Evolutionary conservation across 2,113 vertebrate genomes (phyloP), one percentile per base, ranked within the genome.

Genomic region (Lophura nycthemera): DNA sequence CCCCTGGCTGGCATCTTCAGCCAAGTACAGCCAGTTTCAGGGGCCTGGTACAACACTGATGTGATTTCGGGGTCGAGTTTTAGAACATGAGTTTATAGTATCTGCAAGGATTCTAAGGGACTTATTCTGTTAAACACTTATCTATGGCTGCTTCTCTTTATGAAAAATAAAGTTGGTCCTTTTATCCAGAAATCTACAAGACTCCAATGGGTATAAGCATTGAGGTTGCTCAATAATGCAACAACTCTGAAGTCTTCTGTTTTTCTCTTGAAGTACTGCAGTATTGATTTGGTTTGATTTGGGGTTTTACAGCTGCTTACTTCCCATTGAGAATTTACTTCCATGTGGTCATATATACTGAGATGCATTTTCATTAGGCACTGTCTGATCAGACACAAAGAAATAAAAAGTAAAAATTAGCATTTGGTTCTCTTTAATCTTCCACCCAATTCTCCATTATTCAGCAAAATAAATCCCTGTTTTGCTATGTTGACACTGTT

Each of bases 381-480:
- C 22, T 16, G 2, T 24, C 32, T 83, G 43, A 13, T 80, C 42
- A 73, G 25, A 17, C n/a, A 38, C 20, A 13, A 79, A 43, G 52
- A 77, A 81, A 29, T 19, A 50, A 50, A 67, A 40, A 29, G 13
- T 36, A 10, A 76, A 76, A 80, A 42, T 27, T 15, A 8, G 50
- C 32, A 4, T 65, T 88, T 90, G 18, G 14, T 67, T 70, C 45
- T 83, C 34, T 72, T 75, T 77, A 40, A 47, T 70, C 24, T 70
- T 74, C 42, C 73, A 80, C 8, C 11, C 40, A 75, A 30, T 10
- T 8, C 34, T 73, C 78, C 71, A 84, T 92, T 92, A 92, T 91
- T 94, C 92, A 86, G 85, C 52, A 89, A 70, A 77, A 52, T 81
- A 89, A 96, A 88, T 90, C 80, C 61, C 67, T 89, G 90, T 83